Conservation (phyloP, 2,797 vertebrate genomes). For the Pteropus rufus region DNA sequence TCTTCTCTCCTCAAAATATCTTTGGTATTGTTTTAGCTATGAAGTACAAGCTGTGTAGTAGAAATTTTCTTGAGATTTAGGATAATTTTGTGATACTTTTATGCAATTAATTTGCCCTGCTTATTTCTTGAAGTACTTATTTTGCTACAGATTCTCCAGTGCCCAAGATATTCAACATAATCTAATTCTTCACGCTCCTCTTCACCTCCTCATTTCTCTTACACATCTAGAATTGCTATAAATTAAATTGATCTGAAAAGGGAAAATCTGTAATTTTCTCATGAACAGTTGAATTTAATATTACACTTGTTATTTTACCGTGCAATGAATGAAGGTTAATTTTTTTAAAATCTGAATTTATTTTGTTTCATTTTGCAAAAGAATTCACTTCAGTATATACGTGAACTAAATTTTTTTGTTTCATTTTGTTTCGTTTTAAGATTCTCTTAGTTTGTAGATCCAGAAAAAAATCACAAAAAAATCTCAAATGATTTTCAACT, state of each 20-base stretch:
- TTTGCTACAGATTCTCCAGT: neutral
- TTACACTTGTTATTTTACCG: neutral
- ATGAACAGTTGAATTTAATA: neutral
- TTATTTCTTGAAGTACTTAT: neutral
- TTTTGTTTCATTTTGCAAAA: neutral
- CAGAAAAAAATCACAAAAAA: neutral
- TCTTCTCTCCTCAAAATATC: neutral
- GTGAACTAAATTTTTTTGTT: neutral
- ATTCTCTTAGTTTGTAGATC: neutral
- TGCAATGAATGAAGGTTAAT: neutral
- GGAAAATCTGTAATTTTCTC: neutral
- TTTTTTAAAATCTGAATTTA: neutral
- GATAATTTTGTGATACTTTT: neutral
- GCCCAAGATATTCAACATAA: neutral
- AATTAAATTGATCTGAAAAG: neutral
- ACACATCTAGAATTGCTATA: neutral
- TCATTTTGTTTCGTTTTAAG: neutral
- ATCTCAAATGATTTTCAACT: neutral
- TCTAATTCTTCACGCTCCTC: neutral
- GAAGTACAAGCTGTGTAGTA: neutral
- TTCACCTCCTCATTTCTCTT: neutral
- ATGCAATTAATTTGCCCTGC: neutral
- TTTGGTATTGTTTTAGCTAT: neutral
- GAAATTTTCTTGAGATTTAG: neutral
- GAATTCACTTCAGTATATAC: neutral